Percentiles rank a stretch among this genome's conserved stretches.
These are phyloP conservation scores for Dione juno DNA, from an alignment of 2,888 invertebrate species.

Conservation along the genomic window DNA sequence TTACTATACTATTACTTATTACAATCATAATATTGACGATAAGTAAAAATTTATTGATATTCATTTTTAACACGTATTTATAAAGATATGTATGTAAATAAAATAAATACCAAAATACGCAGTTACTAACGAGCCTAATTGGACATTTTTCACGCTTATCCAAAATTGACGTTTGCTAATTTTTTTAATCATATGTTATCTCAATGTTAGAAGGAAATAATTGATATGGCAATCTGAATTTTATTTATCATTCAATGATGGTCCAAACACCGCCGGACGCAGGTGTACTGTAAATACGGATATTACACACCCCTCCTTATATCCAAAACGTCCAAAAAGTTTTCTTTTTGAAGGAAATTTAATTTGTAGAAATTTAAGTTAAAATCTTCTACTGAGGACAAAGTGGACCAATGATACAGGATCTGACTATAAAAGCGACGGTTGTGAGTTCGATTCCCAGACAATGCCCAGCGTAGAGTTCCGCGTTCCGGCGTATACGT, in stretches of 20 bases:
- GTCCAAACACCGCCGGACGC: constrained; percentile 76
- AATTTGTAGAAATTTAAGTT: constrained; percentile 45
- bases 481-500: too few species aligned
- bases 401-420: neutral
- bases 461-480: too few species aligned
- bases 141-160: constrained; percentile 18
- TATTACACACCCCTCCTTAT: constrained; percentile 62
- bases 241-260: constrained; percentile 64
- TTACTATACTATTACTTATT: too few species aligned
- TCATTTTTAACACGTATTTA: neutral
- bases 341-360: constrained; percentile 44
- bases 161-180: constrained; percentile 29
- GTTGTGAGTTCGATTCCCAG: too few species aligned
- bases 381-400: constrained; percentile 12
- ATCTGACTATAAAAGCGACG: too few species aligned
- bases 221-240: constrained; percentile 49
- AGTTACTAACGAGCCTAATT: constrained; percentile 24
- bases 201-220: constrained; percentile 42
- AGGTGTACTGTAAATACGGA: constrained; percentile 71
- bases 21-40: neutral
- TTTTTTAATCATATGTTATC: constrained; percentile 36
- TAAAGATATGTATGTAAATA: neutral
- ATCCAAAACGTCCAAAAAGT: constrained; percentile 55
- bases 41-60: neutral
- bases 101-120: constrained; percentile 11